phyloP scores from a whole-genome alignment of 2,113 vertebrate genomes.

The Cettia cetti region DNA sequence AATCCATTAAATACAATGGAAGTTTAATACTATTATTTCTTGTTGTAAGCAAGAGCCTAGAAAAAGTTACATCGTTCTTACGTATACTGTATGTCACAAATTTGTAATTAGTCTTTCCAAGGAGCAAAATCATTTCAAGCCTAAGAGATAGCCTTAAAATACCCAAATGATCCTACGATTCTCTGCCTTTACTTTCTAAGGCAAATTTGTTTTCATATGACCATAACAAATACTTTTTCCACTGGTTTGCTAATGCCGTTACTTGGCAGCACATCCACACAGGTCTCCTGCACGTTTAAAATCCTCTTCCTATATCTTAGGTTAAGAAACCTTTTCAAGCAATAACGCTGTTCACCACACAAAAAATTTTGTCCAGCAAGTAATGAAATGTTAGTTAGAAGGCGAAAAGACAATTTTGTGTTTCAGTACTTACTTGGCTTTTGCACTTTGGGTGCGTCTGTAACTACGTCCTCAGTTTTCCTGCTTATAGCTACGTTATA shows the following conservation, averaged over 20 bases:
- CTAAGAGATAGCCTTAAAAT: background rate
- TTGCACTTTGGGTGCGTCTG: background rate
- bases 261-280: background rate
- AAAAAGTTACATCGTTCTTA: background rate
- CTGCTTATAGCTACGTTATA: rapidly evolving
- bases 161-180: background rate
- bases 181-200: background rate
- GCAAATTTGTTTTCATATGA: background rate
- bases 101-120: background rate
- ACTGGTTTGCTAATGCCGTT: background rate
- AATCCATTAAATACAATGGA: background rate
- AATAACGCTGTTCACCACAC: background rate
- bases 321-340: background rate
- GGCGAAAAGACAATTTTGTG: background rate
- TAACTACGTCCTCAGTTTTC: background rate
- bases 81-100: background rate
- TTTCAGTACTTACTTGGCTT: background rate
- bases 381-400: background rate
- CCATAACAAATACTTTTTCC: background rate
- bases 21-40: background rate
- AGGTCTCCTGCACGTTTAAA: background rate
- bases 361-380: background rate
- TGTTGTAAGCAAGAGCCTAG: background rate
- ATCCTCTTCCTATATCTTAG: background rate
- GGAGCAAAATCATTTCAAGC: background rate